Evolutionary conservation across 2,113 vertebrate species (phyloP), one percentile per base, ranked within the genome.

Genomic region (Phyllostomus discolor): DNA sequence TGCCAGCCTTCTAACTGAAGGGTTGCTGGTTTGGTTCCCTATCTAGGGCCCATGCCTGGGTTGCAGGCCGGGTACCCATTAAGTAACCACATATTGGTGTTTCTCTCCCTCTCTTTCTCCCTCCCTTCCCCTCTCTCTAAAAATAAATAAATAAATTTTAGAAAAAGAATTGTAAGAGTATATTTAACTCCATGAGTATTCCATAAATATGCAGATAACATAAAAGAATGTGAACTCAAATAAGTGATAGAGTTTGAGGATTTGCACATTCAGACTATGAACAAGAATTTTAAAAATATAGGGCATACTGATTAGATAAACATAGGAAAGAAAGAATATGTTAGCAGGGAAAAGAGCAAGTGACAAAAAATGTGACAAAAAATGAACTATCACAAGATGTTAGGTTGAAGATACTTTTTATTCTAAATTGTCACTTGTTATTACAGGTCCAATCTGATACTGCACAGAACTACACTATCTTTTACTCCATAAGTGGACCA

Each of bases 361-460:
- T 57, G n/a, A 33, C 73, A 62, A 76, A 41, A 41, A 41, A 41
- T 41, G 38, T 41, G 38, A 41, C 38, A 41, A 41, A 41, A 41
- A 41, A 41, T 41, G 38, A 41, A 59, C 17, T 12, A 3, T 24
- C 7, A 28, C 17, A 43, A 67, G 26, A 87, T 17, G 4, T 59
- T 62, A 48, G 48, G 4, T 70, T 87, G 10, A 88, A 96, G 57
- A 38, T 69, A 66, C 24, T 78, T 41, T 28, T 81, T 33, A 24
- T 54, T 2, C 97, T 81, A 59, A 73, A 70, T 24, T 48, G 4
- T 88, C 24, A 46, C 46, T 97, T 97, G 19, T 59, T 80, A 28
- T 88, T 96, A 2, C 43, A 99, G 99, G 98, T 99, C 62, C 98
- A 98, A 0, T 99, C 99, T 26, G 99, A 99, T 94, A 97, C 98